phyloP scores from a whole-genome alignment of 1,140 invertebrate species.

The Chironomus tepperi region DNA sequence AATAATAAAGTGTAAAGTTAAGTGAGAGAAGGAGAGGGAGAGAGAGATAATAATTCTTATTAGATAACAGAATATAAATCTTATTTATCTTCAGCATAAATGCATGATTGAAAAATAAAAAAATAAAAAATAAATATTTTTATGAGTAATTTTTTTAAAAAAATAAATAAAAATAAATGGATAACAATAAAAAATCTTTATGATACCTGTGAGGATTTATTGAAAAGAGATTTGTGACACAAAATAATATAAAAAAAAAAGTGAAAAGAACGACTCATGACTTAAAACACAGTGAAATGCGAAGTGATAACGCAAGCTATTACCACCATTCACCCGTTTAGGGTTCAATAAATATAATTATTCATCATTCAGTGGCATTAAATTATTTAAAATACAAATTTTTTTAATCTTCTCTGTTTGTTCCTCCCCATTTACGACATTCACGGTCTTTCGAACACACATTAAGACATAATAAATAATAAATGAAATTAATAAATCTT shows the following conservation, averaged over 20 bases:
- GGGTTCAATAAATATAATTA: constrained; percentile 3
- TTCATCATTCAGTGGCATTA: neutral
- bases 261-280: neutral
- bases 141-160: neutral
- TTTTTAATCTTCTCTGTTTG: neutral
- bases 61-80: neutral
- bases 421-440: too few species aligned
- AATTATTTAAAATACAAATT: neutral
- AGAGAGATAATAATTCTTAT: constrained; percentile 1
- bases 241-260: neutral
- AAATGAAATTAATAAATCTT: neutral
- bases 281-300: neutral
- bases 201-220: neutral
- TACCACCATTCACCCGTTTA: neutral
- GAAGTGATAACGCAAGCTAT: neutral
- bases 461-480: neutral
- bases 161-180: neutral
- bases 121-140: neutral
- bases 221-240: neutral
- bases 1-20: neutral
- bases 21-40: neutral
- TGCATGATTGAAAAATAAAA: neutral
- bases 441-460: too few species aligned
- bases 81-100: neutral
- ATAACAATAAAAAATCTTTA: neutral